Percentiles rank a stretch among this genome's conserved stretches.
Evolutionary conservation across 2,797 vertebrate genomes (phyloP).

Genomic region (Mareca strepera): DNA sequence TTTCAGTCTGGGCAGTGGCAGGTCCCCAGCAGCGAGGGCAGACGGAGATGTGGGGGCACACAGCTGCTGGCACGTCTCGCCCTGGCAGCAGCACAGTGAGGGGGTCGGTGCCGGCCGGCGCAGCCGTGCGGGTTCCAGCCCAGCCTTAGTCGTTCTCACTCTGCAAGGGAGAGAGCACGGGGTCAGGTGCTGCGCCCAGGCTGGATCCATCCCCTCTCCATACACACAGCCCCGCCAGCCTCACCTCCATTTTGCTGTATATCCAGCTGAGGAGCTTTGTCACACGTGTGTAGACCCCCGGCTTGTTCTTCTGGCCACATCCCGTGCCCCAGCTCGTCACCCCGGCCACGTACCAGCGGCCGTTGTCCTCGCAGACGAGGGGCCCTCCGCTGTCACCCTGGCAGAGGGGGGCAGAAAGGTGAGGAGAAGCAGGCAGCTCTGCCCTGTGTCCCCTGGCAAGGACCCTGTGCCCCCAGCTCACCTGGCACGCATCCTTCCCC

Average conservation of each 20-base stretch:
- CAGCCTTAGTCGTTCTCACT: background rate
- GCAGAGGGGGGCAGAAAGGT: background rate
- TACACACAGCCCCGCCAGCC: background rate
- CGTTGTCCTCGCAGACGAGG: conserved; percentile 82
- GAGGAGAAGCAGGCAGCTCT: background rate
- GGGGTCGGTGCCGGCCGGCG: background rate
- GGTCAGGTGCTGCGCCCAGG: background rate
- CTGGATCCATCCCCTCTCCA: background rate
- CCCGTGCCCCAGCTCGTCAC: conserved; percentile 94
- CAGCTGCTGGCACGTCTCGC: background rate
- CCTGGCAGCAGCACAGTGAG: background rate
- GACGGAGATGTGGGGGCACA: background rate
- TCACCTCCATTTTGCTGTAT: conserved; percentile 90
- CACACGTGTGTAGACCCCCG: conserved; percentile 90
- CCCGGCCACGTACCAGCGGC: conserved; percentile 86
- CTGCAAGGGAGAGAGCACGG: background rate
- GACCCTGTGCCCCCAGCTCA: conserved; percentile 11
- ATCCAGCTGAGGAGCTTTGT: conserved; percentile 86
- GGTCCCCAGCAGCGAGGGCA: background rate
- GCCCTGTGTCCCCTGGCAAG: accelerated
- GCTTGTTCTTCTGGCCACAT: conserved; percentile 86
- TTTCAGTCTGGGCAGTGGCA: accelerated
- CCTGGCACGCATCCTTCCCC: conserved; percentile 92
- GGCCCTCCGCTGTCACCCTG: conserved; percentile 96
- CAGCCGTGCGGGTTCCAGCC: background rate